A percentile compares a stretch with the other conserved stretches of the same genome.
These are phyloP conservation scores for Dendroctonus ponderosae DNA, from an alignment of 1,140 invertebrate genomes.

Conservation along the genomic window DNA sequence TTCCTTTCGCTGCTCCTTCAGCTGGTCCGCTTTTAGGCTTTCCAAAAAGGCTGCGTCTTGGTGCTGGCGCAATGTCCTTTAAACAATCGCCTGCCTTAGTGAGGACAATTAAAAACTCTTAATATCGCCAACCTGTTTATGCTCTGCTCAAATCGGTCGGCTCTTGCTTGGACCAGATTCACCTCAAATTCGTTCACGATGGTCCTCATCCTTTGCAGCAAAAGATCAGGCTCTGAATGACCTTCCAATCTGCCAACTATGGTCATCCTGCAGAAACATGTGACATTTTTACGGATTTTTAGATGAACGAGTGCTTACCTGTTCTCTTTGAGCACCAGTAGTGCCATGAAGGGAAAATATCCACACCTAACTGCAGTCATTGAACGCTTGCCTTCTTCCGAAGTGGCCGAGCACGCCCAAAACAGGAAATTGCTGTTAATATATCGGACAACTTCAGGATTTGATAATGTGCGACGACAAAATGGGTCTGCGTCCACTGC, in stretches of 20 bases:
- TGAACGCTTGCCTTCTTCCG: conserved; percentile 88
- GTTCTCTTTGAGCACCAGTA: conserved; percentile 85
- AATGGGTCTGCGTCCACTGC: conserved; percentile 80
- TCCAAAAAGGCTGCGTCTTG: conserved; percentile 92
- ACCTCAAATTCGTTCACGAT: conserved; percentile 85
- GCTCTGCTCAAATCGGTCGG: conserved; percentile 66
- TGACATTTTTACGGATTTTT: not conserved
- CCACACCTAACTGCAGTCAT: conserved; percentile 64
- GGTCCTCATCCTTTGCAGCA: conserved; percentile 68
- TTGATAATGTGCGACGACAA: conserved; percentile 78
- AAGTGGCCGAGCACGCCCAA: conserved; percentile 88
- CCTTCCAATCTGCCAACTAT: conserved; percentile 72
- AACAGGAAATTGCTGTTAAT: conserved; percentile 84
- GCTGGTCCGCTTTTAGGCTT: conserved; percentile 87
- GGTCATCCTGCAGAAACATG: conserved; percentile 27
- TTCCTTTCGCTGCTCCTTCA: conserved; percentile 73
- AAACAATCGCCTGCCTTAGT: not conserved
- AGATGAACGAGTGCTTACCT: conserved; percentile 37
- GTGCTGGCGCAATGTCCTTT: conserved; percentile 77
- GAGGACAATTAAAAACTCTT: not conserved
- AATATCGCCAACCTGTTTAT: conserved; percentile 58
- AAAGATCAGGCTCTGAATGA: conserved; percentile 65
- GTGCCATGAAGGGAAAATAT: conserved; percentile 81
- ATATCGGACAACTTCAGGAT: conserved; percentile 72
- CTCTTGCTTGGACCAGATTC: conserved; percentile 79